Conservation (phyloP, 2,113 vertebrate genomes). For the Aldabrachelys gigantea region DNA sequence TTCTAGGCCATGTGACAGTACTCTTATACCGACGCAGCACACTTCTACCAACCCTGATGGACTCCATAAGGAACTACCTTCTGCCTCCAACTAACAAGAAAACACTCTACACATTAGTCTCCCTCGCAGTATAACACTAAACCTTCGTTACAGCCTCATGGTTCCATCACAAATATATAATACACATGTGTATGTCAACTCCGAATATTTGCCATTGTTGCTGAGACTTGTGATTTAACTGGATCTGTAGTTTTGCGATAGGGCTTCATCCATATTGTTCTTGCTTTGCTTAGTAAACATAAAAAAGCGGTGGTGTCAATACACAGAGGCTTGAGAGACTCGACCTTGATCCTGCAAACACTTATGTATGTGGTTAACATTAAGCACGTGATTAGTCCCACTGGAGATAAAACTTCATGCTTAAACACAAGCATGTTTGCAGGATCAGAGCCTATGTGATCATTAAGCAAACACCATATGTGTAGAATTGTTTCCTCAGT, state of each 20-base stretch:
- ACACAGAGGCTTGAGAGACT: neutral
- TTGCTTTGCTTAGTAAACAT: neutral
- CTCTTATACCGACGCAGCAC: neutral
- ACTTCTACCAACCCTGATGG: neutral
- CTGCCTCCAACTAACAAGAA: neutral
- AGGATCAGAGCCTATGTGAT: neutral
- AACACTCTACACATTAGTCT: neutral
- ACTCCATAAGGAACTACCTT: neutral
- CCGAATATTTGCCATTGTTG: neutral
- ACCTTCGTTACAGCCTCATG: accelerated
- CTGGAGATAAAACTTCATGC: neutral
- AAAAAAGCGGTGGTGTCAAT: neutral
- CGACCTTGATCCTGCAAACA: neutral
- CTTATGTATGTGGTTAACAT: neutral
- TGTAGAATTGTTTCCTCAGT: neutral
- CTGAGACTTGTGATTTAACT: accelerated
- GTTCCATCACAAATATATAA: accelerated
- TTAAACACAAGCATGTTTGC: neutral
- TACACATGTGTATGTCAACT: neutral
- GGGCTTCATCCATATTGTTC: neutral
- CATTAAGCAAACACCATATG: neutral
- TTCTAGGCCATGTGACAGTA: neutral
- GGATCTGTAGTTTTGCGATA: neutral
- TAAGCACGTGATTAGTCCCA: neutral
- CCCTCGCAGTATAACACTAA: accelerated